Evolutionary conservation across 1,140 invertebrate genomes (phyloP).

Genomic region (Bombus ignitus): DNA sequence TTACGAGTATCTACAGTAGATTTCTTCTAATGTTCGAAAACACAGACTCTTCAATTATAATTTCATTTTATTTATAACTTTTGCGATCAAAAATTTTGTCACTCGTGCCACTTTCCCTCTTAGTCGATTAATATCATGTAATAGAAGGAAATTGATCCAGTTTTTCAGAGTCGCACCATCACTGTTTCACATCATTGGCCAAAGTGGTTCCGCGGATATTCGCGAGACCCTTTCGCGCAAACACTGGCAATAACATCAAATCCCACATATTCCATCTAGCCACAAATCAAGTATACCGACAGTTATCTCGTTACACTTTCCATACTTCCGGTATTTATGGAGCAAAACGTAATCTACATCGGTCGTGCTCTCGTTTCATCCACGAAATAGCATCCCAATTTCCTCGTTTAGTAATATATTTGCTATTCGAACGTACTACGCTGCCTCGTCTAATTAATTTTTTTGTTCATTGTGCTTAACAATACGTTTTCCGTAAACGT

Average conservation of each 20-base stretch:
- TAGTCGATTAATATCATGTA: background rate
- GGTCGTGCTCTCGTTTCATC: background rate
- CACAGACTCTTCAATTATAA: background rate
- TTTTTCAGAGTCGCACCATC: conserved; percentile 25
- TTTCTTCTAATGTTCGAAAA: background rate
- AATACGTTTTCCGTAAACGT: too few species aligned
- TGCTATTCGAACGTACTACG: background rate
- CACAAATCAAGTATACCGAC: conserved; percentile 28
- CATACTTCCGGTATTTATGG: conserved; percentile 33
- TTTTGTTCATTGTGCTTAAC: too few species aligned
- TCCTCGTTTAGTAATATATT: background rate
- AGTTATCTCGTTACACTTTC: conserved; percentile 37
- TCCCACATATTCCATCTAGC: background rate
- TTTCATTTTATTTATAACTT: background rate
- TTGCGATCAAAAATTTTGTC: background rate
- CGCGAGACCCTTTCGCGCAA: background rate
- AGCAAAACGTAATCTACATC: conserved; percentile 11
- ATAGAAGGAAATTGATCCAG: conserved; percentile 39
- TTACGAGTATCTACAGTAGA: too few species aligned
- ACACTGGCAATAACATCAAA: conserved; percentile 16
- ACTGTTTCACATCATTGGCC: conserved; percentile 1
- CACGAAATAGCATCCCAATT: conserved; percentile 11
- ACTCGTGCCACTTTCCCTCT: background rate
- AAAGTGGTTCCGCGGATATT: conserved; percentile 20
- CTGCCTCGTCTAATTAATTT: background rate